Percentiles rank a stretch among this genome's conserved stretches.
These are phyloP conservation scores for Vannuccia rotundouncinata DNA, from an alignment of 2,888 invertebrate genomes.

Conservation along the genomic window DNA sequence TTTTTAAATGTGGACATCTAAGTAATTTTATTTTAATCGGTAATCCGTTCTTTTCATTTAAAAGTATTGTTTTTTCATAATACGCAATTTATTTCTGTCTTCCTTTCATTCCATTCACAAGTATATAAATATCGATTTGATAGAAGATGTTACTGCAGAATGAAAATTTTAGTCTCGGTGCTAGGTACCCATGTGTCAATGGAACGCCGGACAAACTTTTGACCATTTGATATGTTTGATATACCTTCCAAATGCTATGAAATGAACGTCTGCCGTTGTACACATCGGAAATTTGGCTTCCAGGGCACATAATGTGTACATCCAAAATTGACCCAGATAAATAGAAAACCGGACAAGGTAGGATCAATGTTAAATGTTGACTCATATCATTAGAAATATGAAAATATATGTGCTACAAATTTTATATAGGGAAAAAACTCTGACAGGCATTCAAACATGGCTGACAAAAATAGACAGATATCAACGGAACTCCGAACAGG, in stretches of 20 bases:
- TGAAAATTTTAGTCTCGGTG: not conserved
- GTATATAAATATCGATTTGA: too few species aligned
- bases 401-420: slow-evolving; percentile 11
- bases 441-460: slow-evolving; percentile 24
- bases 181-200: not conserved
- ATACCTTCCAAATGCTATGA: not conserved
- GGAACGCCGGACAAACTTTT: not conserved
- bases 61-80: too few species aligned
- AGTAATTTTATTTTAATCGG: too few species aligned
- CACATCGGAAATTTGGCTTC: not conserved
- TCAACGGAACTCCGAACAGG: slow-evolving; percentile 1
- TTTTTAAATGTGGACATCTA: too few species aligned
- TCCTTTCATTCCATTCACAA: too few species aligned
- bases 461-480: not conserved
- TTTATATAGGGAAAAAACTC: slow-evolving; percentile 3
- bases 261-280: not conserved
- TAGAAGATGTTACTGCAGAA: too few species aligned
- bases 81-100: too few species aligned
- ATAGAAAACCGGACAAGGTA: slow-evolving; percentile 6
- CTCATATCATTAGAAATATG: slow-evolving; percentile 21
- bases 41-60: too few species aligned
- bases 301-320: slow-evolving; percentile 1
- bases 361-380: slow-evolving; percentile 14
- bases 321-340: slow-evolving; percentile 14
- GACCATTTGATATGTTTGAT: not conserved